Base-by-base conservation (phyloP, 2,797 vertebrate species). In the Diceros bicornis region DNA sequence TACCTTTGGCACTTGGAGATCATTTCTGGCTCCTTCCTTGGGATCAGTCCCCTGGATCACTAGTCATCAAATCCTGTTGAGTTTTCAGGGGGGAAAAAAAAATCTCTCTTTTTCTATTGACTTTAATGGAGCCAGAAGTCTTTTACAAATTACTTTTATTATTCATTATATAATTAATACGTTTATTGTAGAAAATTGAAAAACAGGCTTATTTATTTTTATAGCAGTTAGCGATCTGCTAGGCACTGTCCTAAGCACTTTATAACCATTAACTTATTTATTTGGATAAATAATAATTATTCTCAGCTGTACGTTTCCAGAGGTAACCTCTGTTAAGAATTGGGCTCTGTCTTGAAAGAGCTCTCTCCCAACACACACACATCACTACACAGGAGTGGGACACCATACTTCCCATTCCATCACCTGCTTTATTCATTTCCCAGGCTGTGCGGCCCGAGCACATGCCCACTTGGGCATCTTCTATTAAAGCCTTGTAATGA, bases 121-220 rank as follows among this genome's bases (percentile, higher is more conserved):
- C 37, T 92, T 55, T 79, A 96, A 52, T 92, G 69, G n/a, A 95
- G 14, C 52, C 44, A 79, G 61, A 91, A 93, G 25, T 66, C 34
- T 96, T 95, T 81, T 82, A 69, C 6, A 90, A 72, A 52, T 57
- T 69, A 47, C n/a, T 81, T 37, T 32, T 68, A 62, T 87, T 61
- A 23, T 44, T 34, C 4, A 5, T 27, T 89, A 37, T 69, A 25
- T 66, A 91, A 81, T 7, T 37, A 85, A 64, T 64, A 23, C 10
- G 3, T 71, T 91, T 66, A 69, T 17, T 64, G 1, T 50, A 94
- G 20, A 41, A 29, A 81, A n/a, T 29, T 47, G 17, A n/a, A 62
- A 91, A 66, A 47, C 62, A 91, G 29, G 23, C 34, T 37, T 47
- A 59, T 77, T 57, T 50, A 32, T 72, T 78, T 86, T 68, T 50